Evolutionary conservation across 2,888 invertebrate genomes (phyloP), one percentile per base, ranked within the genome.

Genomic region (Drosophila ustulata): DNA sequence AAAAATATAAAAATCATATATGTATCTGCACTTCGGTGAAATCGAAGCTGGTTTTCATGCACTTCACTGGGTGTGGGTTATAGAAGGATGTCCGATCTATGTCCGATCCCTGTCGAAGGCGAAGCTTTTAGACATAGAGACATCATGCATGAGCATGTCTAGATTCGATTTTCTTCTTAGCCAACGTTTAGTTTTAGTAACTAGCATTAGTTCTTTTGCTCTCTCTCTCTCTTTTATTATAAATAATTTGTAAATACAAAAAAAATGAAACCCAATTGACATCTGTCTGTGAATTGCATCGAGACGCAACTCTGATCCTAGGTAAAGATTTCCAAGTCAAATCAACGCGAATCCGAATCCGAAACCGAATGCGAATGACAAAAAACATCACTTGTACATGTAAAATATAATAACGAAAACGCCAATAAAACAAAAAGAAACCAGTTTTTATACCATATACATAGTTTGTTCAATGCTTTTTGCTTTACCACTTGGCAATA

Each of bases 61-160:
- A 78, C 70, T 75, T 75, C 75, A 75, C 75, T 50, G 41, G 37
- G 52, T 78, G 43, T 68, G 41, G 39, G 53, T 41, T 26, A 9
- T 13, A 39, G 32, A 7, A 55, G 26, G 45, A 52, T 18, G 47
- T 57, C 47, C 37, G 37, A 26, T 34, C 32, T 34, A 9, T 34
- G 32, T 32, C 32, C 32, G 23, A 52, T 52, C 28, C 26, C 9
- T 30, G 23, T 49, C 11, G 18, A 30, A 26, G 32, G 2, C 18
- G 11, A 11, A 28, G n/a, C n/a, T 11, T 4, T n/a, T 52, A 50
- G 46, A 25, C 18, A 53, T 53, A 11, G n/a, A 37, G 37, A 37
- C 37, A 50, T 73, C 85, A 82, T 85, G 85, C 85, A 85, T 82
- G 69, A 69, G 82, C 88, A 82, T 82, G 82, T 73, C 68, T 73